These are phyloP conservation scores for Plagodis pulveraria DNA, from an alignment of 2,888 invertebrate genomes.

Conservation along the genomic window DNA sequence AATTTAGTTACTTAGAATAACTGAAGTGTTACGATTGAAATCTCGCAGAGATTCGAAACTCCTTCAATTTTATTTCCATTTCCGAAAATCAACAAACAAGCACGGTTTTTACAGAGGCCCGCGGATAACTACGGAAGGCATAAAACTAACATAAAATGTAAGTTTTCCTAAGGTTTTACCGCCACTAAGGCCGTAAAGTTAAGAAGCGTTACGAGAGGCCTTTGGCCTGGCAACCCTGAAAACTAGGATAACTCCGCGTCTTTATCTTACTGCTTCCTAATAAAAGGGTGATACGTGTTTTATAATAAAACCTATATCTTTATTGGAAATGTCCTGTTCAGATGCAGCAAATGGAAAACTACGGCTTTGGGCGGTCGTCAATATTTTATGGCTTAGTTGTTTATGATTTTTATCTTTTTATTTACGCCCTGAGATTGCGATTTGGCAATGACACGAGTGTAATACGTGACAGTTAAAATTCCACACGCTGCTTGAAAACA, in stretches of 20 bases:
- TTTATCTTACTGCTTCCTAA: slow-evolving; percentile 29
- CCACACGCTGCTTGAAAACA: too few species aligned
- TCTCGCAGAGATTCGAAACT: slow-evolving; percentile 16
- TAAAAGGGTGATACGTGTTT: slow-evolving; percentile 39
- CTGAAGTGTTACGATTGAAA: neutral
- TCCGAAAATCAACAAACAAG: slow-evolving; percentile 29
- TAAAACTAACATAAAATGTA: slow-evolving; percentile 47
- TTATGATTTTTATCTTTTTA: slow-evolving; percentile 12
- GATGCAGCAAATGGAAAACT: slow-evolving; percentile 34
- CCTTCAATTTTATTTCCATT: slow-evolving; percentile 30
- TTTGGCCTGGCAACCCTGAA: slow-evolving; percentile 11
- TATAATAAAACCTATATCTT: slow-evolving; percentile 39
- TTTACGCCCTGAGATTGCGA: slow-evolving; percentile 7
- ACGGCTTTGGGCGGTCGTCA: slow-evolving; percentile 11
- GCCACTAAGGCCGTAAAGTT: slow-evolving; percentile 50
- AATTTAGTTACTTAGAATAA: too few species aligned
- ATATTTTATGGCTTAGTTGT: slow-evolving; percentile 19
- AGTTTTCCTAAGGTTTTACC: slow-evolving; percentile 51
- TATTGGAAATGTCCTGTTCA: slow-evolving; percentile 34
- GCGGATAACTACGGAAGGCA: slow-evolving; percentile 35
- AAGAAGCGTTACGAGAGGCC: slow-evolving; percentile 42
- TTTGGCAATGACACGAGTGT: too few species aligned
- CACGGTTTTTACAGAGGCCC: slow-evolving; percentile 32
- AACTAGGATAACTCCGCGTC: slow-evolving; percentile 20
- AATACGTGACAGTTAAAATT: too few species aligned